Percentiles rank a stretch among this genome's conserved stretches.
Evolutionary conservation across 2,797 vertebrate species (phyloP).

Genomic region (Parauchenoglanis ngamensis): DNA sequence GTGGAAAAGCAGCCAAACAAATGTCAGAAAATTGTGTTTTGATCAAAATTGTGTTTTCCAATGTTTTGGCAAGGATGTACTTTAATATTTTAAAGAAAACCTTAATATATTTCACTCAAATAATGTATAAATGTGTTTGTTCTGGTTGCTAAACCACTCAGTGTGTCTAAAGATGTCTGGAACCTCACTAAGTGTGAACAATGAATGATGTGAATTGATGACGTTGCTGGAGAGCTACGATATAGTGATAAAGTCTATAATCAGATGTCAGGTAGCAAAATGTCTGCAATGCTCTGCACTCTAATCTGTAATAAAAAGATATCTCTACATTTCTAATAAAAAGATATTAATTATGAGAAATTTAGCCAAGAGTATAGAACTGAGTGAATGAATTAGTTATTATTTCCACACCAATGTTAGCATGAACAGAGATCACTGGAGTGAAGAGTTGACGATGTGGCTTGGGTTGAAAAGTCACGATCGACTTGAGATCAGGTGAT

Average conservation of each 20-base stretch:
- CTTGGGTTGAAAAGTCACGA: neutral
- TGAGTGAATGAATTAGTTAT: neutral
- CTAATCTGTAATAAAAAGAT: neutral
- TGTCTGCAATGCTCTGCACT: neutral
- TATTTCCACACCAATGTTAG: neutral
- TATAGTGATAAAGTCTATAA: neutral
- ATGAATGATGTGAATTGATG: neutral
- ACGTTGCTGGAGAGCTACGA: neutral
- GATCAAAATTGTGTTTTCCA: too few relatives aligned
- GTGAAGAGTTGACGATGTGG: neutral
- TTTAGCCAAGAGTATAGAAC: neutral
- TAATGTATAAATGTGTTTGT: neutral
- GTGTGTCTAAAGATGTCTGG: neutral
- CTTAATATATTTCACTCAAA: neutral
- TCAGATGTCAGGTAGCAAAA: neutral
- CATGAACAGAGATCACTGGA: neutral
- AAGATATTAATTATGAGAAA: neutral
- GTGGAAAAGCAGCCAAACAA: neutral
- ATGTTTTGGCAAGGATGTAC: neutral
- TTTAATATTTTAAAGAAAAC: neutral
- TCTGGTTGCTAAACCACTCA: neutral
- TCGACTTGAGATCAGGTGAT: neutral
- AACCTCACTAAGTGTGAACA: neutral
- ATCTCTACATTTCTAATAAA: neutral
- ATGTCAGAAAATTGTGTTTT: too few relatives aligned